Evolutionary conservation across 92 coral and sea anemone species (phyloP), one percentile per base, ranked within the genome.

Genomic region (Pocillopora grandis): DNA sequence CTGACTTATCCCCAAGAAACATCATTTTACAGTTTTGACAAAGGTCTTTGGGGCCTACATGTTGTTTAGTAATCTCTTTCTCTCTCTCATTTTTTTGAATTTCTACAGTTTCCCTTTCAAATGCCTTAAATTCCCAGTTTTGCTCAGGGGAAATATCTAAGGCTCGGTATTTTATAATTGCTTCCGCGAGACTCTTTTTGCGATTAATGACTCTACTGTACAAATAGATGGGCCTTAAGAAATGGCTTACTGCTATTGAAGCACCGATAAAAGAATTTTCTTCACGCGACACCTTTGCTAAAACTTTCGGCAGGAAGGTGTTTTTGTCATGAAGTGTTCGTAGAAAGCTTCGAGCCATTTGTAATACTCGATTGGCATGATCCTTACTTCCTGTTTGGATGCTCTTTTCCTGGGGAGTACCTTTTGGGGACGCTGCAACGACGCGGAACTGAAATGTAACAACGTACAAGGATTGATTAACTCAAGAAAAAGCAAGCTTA

Each of bases 201-300:
- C 57, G 69, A 56, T 17, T 16, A 27, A 5, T n/a, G 33, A 80
- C 69, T 68, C 76, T 67, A 5, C 14, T 68, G 17, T 27, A 10
- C 67, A 80, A 49, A 27, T 35, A 80, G 36, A 68, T 52, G 12
- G 84, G 84, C 84, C 84, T 69, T 69, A 80, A 80, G 67, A 56
- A 69, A 57, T 2, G 52, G n/a, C 77, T 81, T 12, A 81, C 77
- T 17, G 70, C 70, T 12, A 71, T 35, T 21, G 85, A 81, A 12
- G 85, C 70, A 19, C 85, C 77, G 42, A 81, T 69, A n/a, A 8
- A 71, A 33, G 37, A 36, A 35, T 21, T 37, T 6, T 9, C 77
- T 13, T 58, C 14, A 10, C 42, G 77, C 59, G 58, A 35, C 19
- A 81, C 85, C 15, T 11, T n/a, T 59, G 85, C 77, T 60, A 81